phyloP scores from a whole-genome alignment of 92 coral and sea anemone species.

The Desmophyllum pertusum region DNA sequence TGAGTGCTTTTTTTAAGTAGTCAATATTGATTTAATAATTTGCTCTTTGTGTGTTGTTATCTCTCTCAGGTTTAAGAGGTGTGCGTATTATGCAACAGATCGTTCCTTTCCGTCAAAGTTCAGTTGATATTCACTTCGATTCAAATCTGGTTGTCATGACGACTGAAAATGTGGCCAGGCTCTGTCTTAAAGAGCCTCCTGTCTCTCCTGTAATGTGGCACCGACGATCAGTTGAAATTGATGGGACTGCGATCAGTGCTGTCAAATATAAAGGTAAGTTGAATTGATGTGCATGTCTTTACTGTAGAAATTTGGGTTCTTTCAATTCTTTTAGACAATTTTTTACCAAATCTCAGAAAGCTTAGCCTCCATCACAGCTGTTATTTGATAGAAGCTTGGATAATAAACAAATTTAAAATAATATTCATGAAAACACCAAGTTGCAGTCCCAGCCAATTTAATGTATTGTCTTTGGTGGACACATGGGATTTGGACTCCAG shows the following conservation, averaged over 20 bases:
- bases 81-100: constrained; percentile 85
- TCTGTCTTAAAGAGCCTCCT: constrained; percentile 85
- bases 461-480: no score
- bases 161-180: constrained; percentile 76
- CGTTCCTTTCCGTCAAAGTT: constrained; percentile 79
- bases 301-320: no score
- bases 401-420: no score
- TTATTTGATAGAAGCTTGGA: no score
- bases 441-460: no score
- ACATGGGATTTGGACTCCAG: no score
- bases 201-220: constrained; percentile 89
- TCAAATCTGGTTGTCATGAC: constrained; percentile 57
- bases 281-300: background rate
- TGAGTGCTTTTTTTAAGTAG: no score
- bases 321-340: no score
- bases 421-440: no score
- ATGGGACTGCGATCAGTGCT: constrained; percentile 44
- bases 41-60: background rate
- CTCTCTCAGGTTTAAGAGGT: constrained; percentile 83
- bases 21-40: background rate
- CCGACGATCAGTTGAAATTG: constrained; percentile 67
- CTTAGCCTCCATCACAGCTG: no score
- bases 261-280: constrained; percentile 57
- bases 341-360: no score
- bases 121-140: constrained; percentile 63